These are phyloP conservation scores for Didymodactylos carnosus DNA, from an alignment of 2,888 invertebrate genomes.

Conservation along the genomic window DNA sequence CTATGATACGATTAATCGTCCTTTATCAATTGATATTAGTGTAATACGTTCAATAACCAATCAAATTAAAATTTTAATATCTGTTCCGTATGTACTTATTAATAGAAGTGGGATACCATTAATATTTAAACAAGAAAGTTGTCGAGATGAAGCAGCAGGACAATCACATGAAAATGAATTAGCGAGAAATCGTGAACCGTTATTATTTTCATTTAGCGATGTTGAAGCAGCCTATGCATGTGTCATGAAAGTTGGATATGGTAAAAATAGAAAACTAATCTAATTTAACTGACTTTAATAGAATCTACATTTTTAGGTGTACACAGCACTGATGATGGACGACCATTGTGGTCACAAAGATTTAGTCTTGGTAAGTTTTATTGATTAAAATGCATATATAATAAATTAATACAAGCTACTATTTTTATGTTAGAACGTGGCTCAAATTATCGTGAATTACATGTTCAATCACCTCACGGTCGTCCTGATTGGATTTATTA, in stretches of 20 bases:
- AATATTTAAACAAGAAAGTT: slow-evolving; percentile 62
- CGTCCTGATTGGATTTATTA: slow-evolving; percentile 41
- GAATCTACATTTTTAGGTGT: background rate
- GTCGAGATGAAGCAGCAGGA: slow-evolving; percentile 42
- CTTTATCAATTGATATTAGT: background rate
- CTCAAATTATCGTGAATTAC: slow-evolving; percentile 45
- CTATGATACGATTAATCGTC: background rate
- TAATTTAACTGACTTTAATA: too few relatives aligned
- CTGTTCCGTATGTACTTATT: background rate
- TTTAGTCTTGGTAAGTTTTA: background rate
- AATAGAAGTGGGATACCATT: slow-evolving; percentile 47
- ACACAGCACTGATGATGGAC: background rate
- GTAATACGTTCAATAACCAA: background rate
- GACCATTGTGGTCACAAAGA: background rate
- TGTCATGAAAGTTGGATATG: slow-evolving; percentile 10
- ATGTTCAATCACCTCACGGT: slow-evolving; percentile 19
- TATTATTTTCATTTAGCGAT: slow-evolving; percentile 79
- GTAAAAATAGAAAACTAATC: too few relatives aligned
- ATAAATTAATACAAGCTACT: slow-evolving; percentile 42
- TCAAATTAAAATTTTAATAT: background rate
- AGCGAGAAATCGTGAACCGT: slow-evolving; percentile 70
- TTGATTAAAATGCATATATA: background rate
- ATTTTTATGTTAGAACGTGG: slow-evolving; percentile 68
- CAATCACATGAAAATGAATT: slow-evolving; percentile 84
- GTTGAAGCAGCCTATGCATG: slow-evolving; percentile 48